Base-by-base conservation (phyloP, 2,888 invertebrate genomes). In the Hofmannophila pseudospretella region DNA sequence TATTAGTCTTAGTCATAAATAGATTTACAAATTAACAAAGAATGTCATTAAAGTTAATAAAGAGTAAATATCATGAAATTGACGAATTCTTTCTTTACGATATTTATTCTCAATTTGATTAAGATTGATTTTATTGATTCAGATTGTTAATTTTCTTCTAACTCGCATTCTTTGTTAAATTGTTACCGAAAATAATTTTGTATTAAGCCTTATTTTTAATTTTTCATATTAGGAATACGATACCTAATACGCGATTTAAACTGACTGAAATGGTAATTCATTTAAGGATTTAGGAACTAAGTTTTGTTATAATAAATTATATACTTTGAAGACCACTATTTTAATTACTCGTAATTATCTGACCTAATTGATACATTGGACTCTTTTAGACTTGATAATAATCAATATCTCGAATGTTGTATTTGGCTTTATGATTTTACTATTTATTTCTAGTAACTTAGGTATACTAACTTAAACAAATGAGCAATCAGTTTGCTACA, bases 301-400 rank as follows among this genome's bases (percentile, higher is more conserved):
- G 54, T 57, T 56, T 58, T 41, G 41, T 58, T 62, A 53, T 55
- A 75, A 74, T 77, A 73, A 76, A 76, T 72, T 73, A 71, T 70
- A 30, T 29, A 31, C 3, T 38, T 22, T 10, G 25, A 28, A 32
- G 22, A 32, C 1, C 4, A n/a, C 2, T 27, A n/a, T 27, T 27
- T 27, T 7, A 27, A 1, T 27, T 27, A 11, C 4, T 23, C 23
- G n/a, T n/a, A n/a, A n/a, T n/a, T n/a, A n/a, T n/a, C n/a, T n/a
- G n/a, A n/a, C n/a, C n/a, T n/a, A n/a, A n/a, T n/a, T n/a, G 7
- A 8, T 23, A 19, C 5, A 4, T 19, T 3, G 19, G 19, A 19
- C 19, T 5, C 19, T 19, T 4, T 19, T 5, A 19, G 5, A 19
- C 5, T 19, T 19, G n/a, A 3, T 19, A 19, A 3, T 19, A 19